A percentile compares a stretch with the other conserved stretches of the same genome.
phyloP scores from a whole-genome alignment of 92 coral and sea anemone genomes.

The Heliopora coerulea region DNA sequence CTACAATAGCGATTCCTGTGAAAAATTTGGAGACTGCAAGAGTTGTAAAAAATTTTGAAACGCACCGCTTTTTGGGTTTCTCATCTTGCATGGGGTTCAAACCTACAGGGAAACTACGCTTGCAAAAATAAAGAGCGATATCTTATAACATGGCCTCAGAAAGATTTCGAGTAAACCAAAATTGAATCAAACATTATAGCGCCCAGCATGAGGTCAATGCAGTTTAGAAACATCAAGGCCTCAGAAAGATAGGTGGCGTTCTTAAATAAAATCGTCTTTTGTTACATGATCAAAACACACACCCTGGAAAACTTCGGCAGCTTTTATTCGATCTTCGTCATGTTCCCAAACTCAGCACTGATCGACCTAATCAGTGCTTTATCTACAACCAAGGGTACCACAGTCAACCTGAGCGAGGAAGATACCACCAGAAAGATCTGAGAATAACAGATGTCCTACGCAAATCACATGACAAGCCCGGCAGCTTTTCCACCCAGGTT shows the following conservation, averaged over 20 bases:
- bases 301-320: background rate
- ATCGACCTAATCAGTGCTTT: slow-evolving; percentile 6
- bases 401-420: background rate
- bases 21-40: no score
- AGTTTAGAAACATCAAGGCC: background rate
- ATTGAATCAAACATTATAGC: background rate
- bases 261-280: background rate
- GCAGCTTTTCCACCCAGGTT: background rate
- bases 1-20: no score
- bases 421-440: background rate
- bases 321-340: background rate
- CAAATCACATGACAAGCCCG: background rate
- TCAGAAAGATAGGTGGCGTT: background rate
- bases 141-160: background rate
- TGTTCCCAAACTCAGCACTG: background rate
- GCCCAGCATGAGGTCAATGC: slow-evolving; percentile 17
- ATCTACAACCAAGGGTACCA: background rate
- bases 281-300: background rate
- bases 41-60: no score
- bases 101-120: no score
- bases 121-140: no score
- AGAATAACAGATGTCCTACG: background rate
- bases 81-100: no score
- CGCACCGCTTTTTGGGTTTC: no score
- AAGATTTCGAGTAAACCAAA: background rate